Evolutionary conservation across 2,888 invertebrate species (phyloP).

Genomic region (Stramonita haemastoma): DNA sequence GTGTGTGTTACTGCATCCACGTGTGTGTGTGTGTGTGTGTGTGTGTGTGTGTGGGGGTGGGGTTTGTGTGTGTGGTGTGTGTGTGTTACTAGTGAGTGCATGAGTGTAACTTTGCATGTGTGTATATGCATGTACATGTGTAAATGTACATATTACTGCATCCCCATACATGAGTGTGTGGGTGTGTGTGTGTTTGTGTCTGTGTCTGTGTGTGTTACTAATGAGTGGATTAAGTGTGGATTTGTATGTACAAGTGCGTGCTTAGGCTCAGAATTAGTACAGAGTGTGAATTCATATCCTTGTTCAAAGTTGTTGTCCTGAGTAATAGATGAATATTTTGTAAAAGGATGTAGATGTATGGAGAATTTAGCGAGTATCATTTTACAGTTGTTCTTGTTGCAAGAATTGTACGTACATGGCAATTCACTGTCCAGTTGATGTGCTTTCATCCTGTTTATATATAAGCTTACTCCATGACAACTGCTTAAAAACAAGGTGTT

Average conservation of each 20-base stretch:
- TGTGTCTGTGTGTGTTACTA: not conserved
- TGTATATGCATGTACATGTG: not conserved
- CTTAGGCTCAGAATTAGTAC: not conserved
- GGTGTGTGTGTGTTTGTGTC: not conserved
- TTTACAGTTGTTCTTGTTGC: no score
- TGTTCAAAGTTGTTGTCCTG: no score
- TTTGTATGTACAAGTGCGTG: constrained; percentile 3
- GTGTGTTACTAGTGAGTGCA: not conserved
- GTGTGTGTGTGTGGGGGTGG: not conserved
- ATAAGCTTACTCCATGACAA: no score
- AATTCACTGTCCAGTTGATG: no score
- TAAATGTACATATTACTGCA: not conserved
- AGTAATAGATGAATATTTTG: no score
- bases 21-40: not conserved
- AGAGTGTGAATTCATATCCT: no score
- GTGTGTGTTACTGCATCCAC: not conserved
- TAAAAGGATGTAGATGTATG: no score
- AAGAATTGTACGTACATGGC: no score
- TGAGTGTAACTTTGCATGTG: not conserved
- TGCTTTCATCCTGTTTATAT: no score
- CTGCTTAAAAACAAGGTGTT: no score
- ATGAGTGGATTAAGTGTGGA: not conserved
- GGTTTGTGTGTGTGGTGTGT: not conserved
- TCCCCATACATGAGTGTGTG: not conserved
- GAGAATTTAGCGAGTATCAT: no score